phyloP scores from a whole-genome alignment of 2,113 vertebrate genomes.

The Motacilla tschutschensis region DNA sequence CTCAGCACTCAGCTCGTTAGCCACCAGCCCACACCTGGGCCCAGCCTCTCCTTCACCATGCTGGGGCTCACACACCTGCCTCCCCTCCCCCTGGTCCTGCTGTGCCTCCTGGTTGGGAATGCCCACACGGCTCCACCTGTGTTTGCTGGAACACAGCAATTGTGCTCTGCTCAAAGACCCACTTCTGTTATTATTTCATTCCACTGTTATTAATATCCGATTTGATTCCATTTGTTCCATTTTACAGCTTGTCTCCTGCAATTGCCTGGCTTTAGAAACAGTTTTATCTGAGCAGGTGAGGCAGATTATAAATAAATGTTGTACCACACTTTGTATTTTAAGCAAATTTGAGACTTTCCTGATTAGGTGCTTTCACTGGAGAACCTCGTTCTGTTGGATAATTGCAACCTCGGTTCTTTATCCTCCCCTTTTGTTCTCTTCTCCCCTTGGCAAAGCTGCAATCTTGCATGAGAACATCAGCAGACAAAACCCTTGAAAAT shows the following conservation, averaged over 20 bases:
- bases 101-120: fast-evolving
- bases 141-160: fast-evolving
- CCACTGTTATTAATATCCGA: conserved; percentile 47
- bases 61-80: fast-evolving
- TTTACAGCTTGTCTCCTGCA: conserved; percentile 57
- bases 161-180: background rate
- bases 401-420: conserved; percentile 64
- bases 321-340: conserved; percentile 64
- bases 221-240: conserved; percentile 54
- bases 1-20: fast-evolving
- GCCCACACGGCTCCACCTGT: background rate
- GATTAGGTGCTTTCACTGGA: conserved; percentile 63
- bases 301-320: conserved; percentile 69
- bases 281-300: conserved; percentile 63
- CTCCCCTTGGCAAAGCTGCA: conserved; percentile 63
- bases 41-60: fast-evolving
- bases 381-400: conserved; percentile 61
- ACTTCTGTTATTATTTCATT: background rate
- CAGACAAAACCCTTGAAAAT: conserved; percentile 74
- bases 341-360: conserved; percentile 70
- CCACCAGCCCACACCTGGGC: fast-evolving
- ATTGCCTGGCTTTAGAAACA: conserved; percentile 58
- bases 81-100: background rate
- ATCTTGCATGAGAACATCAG: conserved; percentile 56
- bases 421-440: conserved; percentile 65